Evolutionary conservation across 1,140 invertebrate species (phyloP).

Genomic region (Aphelinus atriplicis): DNA sequence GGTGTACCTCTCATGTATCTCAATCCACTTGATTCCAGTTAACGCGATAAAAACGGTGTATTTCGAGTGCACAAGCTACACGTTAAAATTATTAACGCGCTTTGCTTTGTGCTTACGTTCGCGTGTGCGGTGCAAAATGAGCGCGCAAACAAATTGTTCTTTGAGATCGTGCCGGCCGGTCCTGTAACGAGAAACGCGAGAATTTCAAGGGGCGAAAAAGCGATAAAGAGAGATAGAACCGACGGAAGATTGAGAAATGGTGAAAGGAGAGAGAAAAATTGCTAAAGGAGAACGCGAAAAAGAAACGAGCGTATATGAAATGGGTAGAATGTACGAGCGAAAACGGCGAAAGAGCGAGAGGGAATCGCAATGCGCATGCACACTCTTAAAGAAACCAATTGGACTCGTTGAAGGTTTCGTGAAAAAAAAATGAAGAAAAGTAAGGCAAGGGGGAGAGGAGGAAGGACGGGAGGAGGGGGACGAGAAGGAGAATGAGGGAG

Average conservation of each 20-base stretch:
- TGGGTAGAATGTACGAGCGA: neutral
- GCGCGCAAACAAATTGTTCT: constrained; percentile 23
- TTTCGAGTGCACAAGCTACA: neutral
- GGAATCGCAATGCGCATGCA: neutral
- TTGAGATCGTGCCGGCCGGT: neutral
- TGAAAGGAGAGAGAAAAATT: constrained; percentile 6
- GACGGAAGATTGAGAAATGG: constrained; percentile 32
- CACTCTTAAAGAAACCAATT: constrained; percentile 39
- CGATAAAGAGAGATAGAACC: constrained; percentile 8
- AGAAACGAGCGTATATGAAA: neutral
- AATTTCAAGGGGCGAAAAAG: constrained; percentile 10
- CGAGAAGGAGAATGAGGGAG: constrained; percentile 16
- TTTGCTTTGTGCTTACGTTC: neutral
- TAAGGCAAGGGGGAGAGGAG: constrained; percentile 15
- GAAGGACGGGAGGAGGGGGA: constrained; percentile 11
- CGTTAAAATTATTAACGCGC: neutral
- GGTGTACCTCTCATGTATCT: neutral
- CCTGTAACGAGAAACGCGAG: constrained; percentile 24
- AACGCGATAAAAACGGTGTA: too few relatives aligned
- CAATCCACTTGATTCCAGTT: neutral
- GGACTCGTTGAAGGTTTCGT: constrained; percentile 37
- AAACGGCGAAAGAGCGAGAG: neutral
- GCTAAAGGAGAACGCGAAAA: constrained; percentile 3
- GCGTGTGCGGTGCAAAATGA: neutral
- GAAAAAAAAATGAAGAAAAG: constrained; percentile 32